Evolutionary conservation across 1,140 invertebrate genomes (phyloP).

Genomic region (Polypedilum pembai): DNA sequence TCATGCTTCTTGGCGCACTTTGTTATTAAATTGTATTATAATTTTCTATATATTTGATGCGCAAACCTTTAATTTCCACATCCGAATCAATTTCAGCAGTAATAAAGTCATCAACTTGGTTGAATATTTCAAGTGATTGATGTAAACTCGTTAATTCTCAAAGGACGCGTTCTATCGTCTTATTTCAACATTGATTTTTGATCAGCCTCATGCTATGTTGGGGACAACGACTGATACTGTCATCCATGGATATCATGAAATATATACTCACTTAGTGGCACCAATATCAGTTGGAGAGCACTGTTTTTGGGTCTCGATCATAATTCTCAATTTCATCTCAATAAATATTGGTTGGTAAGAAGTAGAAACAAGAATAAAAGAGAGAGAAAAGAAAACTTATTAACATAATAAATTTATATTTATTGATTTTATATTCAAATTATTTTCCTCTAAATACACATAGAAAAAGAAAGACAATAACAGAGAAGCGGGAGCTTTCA

Average conservation of each 20-base stretch:
- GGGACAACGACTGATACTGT: background rate
- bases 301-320: background rate
- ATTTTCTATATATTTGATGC: background rate
- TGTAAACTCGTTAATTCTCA: background rate
- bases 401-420: conserved; percentile 29
- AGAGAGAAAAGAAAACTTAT: background rate
- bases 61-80: background rate
- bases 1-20: background rate
- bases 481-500: background rate
- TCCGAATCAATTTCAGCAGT: background rate
- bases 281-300: background rate
- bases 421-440: conserved; percentile 28
- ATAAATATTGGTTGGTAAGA: background rate
- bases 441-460: background rate
- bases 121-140: background rate
- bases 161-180: background rate
- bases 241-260: background rate
- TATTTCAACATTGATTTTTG: background rate
- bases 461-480: background rate
- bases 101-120: background rate
- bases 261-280: background rate
- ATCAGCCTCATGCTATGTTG: background rate
- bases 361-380: background rate
- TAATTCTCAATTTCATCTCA: conserved; percentile 18
- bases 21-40: too few species aligned